Percentiles rank a stretch among this genome's conserved stretches.
These are phyloP conservation scores for Drosophila mauritiana DNA, from an alignment of 1,140 invertebrate species.

Conservation along the genomic window DNA sequence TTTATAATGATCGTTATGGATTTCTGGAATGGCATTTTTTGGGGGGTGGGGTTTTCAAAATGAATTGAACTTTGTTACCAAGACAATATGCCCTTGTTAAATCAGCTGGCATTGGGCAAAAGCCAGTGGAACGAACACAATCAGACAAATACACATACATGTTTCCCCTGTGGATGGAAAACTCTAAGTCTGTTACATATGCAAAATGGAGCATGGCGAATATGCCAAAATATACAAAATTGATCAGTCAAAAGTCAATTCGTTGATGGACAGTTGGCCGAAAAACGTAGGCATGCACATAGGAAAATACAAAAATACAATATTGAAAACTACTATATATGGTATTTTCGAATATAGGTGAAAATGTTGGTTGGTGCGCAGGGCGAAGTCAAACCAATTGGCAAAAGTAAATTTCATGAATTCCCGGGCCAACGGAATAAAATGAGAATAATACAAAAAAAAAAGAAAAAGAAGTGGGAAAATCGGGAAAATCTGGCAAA, in stretches of 20 bases:
- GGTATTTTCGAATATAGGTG: neutral
- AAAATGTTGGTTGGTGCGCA: neutral
- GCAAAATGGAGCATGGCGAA: neutral
- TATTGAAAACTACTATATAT: slow-evolving; percentile 14
- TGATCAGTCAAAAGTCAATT: slow-evolving; percentile 44
- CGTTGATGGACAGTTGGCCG: slow-evolving; percentile 37
- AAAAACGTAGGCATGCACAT: slow-evolving; percentile 11
- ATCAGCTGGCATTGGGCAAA: neutral
- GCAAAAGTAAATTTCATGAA: slow-evolving; percentile 41
- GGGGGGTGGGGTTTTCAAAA: too few relatives aligned
- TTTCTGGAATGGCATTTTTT: too few relatives aligned
- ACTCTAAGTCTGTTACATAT: neutral
- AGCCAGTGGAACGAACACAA: neutral
- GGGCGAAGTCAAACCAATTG: slow-evolving; percentile 27
- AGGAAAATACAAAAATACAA: slow-evolving; percentile 33
- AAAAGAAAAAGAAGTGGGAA: neutral
- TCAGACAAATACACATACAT: neutral
- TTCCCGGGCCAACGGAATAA: slow-evolving; percentile 27
- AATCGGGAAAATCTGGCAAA: slow-evolving; percentile 24
- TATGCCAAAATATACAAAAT: slow-evolving; percentile 12
- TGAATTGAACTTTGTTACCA: neutral
- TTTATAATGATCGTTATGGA: too few relatives aligned
- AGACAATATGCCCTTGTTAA: neutral
- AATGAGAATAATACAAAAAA: neutral
- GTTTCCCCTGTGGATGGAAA: too few relatives aligned